These are phyloP conservation scores for Glyphotaelius pellucidus DNA, from an alignment of 2,888 invertebrate species.

Conservation along the genomic window DNA sequence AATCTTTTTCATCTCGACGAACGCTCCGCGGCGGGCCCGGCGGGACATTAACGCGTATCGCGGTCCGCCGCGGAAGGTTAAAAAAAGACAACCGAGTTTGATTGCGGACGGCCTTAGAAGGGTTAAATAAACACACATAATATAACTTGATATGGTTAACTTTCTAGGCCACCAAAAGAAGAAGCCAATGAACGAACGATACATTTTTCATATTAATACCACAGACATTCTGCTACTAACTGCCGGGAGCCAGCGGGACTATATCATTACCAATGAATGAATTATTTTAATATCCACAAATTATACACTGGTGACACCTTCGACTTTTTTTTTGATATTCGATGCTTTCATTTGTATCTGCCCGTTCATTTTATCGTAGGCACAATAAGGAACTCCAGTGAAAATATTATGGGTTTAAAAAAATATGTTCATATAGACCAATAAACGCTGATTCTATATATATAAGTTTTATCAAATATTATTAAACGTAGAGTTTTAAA, in stretches of 20 bases:
- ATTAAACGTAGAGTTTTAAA: no score
- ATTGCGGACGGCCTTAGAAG: neutral
- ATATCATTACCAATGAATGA: neutral
- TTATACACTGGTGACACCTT: no score
- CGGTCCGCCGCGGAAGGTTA: constrained; percentile 18
- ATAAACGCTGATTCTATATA: no score
- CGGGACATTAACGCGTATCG: constrained; percentile 41
- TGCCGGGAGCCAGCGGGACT: neutral
- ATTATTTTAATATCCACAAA: neutral
- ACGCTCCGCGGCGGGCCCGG: constrained; percentile 37
- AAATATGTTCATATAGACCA: no score
- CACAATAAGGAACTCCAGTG: no score
- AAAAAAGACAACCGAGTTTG: neutral
- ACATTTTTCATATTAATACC: neutral
- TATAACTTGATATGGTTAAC: neutral
- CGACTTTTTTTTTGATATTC: no score
- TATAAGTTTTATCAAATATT: no score
- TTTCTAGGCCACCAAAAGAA: neutral
- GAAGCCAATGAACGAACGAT: neutral
- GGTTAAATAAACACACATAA: neutral
- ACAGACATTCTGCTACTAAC: neutral
- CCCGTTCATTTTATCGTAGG: no score
- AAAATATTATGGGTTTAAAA: no score
- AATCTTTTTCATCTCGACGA: constrained; percentile 11
- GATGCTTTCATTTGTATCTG: no score